Conservation (phyloP, 2,113 vertebrate species). For the Strix uralensis region DNA sequence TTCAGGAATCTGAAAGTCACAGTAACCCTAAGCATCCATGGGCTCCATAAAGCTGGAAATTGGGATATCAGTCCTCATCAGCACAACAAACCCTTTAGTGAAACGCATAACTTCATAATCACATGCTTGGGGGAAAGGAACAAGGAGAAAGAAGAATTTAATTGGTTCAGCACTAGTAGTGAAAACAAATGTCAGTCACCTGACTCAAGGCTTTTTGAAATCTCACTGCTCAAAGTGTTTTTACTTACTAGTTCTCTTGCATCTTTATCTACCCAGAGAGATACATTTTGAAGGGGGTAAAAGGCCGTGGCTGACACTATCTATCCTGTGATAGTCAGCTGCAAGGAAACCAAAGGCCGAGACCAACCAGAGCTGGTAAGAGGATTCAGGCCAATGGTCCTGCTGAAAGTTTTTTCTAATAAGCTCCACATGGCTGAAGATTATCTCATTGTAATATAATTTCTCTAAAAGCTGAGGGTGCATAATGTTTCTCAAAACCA, state of each 20-base stretch:
- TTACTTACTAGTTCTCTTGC: background rate
- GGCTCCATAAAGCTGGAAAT: background rate
- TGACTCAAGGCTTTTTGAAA: background rate
- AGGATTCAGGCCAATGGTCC: background rate
- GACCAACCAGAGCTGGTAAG: background rate
- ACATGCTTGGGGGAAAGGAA: background rate
- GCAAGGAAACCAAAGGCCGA: background rate
- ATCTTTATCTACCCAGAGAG: background rate
- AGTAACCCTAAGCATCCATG: background rate
- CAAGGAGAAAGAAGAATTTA: background rate
- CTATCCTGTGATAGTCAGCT: accelerated
- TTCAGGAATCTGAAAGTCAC: background rate
- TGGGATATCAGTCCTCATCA: background rate
- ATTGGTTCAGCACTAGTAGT: background rate
- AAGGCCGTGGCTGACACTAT: too few relatives aligned
- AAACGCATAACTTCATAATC: background rate
- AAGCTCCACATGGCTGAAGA: background rate
- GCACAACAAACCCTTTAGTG: background rate
- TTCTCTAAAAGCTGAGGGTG: background rate
- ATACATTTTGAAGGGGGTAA: background rate
- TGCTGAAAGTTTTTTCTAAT: background rate
- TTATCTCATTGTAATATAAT: background rate
- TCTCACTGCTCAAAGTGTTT: background rate
- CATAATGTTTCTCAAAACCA: background rate
- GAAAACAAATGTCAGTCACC: background rate